Evolutionary conservation across 1,140 invertebrate genomes (phyloP).

Genomic region (Sycophila sp.): DNA sequence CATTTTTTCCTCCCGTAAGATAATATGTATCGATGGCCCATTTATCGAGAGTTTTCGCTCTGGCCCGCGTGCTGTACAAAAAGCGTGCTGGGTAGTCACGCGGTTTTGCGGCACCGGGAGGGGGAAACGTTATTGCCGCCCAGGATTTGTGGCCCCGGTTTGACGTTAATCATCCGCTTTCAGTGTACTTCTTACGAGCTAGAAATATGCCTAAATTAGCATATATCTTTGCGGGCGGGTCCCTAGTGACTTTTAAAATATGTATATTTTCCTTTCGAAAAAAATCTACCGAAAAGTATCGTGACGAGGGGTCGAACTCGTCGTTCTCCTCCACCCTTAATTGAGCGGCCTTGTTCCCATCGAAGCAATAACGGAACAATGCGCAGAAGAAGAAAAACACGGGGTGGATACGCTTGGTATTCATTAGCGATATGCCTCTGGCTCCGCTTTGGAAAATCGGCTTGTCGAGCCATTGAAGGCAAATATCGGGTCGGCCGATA

Average conservation of each 20-base stretch:
- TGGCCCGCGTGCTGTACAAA: neutral
- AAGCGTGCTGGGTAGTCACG: too few species aligned
- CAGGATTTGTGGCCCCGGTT: constrained; percentile 12
- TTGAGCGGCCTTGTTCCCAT: too few species aligned
- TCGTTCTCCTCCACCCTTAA: too few species aligned
- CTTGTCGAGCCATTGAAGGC: neutral
- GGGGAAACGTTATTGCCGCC: neutral
- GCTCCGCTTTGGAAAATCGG: constrained; percentile 7
- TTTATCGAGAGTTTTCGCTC: neutral
- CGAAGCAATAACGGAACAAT: too few species aligned
- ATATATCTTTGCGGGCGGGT: constrained; percentile 6
- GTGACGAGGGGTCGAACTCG: too few species aligned
- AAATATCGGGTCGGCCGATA: constrained; percentile 7
- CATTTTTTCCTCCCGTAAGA: constrained; percentile 1
- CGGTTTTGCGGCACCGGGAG: too few species aligned
- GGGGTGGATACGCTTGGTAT: too few species aligned
- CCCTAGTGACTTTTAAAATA: neutral
- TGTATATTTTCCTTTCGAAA: too few species aligned
- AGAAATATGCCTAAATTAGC: constrained; percentile 8
- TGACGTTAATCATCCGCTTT: constrained; percentile 8
- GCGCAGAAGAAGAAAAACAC: too few species aligned
- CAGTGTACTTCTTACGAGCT: neutral
- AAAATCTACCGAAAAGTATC: too few species aligned
- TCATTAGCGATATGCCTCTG: too few species aligned
- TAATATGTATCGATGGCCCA: constrained; percentile 14